Evolutionary conservation across 1,140 invertebrate species (phyloP).

Genomic region (Capitella teleta): DNA sequence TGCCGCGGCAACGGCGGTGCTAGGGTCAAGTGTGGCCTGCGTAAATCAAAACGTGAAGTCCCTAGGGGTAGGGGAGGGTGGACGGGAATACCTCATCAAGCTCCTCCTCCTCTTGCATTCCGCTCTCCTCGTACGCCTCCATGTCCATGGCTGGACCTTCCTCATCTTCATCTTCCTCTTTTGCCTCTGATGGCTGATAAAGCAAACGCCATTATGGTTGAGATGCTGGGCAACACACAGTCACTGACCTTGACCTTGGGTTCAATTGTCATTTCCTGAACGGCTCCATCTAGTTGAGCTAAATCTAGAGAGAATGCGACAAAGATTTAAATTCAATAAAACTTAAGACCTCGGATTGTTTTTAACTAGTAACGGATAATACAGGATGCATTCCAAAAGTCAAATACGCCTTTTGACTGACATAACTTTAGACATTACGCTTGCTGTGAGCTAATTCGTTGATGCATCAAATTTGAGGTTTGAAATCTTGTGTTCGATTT

Average conservation of each 20-base stretch:
- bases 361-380: too few species aligned
- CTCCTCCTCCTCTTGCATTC: slow-evolving; percentile 51
- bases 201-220: too few species aligned
- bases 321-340: too few species aligned
- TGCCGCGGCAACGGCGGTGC: background rate
- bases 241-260: slow-evolving; percentile 2
- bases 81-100: background rate
- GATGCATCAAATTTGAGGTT: too few species aligned
- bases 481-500: too few species aligned
- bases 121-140: slow-evolving; percentile 94
- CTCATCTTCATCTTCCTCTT: slow-evolving; percentile 11
- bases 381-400: too few species aligned
- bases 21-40: background rate
- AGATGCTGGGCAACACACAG: too few species aligned
- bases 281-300: slow-evolving; percentile 1
- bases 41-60: background rate
- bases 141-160: slow-evolving; percentile 76
- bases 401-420: too few species aligned
- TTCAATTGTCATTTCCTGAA: slow-evolving; percentile 2
- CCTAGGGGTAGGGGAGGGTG: background rate
- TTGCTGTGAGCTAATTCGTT: too few species aligned
- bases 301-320: slow-evolving; percentile 4
- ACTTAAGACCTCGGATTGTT: too few species aligned
- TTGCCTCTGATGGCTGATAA: too few species aligned
- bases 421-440: too few species aligned